Percentiles rank a stretch among this genome's conserved stretches.
Evolutionary conservation across 2,113 vertebrate species (phyloP).

Genomic region (Sphyrna mokarran): DNA sequence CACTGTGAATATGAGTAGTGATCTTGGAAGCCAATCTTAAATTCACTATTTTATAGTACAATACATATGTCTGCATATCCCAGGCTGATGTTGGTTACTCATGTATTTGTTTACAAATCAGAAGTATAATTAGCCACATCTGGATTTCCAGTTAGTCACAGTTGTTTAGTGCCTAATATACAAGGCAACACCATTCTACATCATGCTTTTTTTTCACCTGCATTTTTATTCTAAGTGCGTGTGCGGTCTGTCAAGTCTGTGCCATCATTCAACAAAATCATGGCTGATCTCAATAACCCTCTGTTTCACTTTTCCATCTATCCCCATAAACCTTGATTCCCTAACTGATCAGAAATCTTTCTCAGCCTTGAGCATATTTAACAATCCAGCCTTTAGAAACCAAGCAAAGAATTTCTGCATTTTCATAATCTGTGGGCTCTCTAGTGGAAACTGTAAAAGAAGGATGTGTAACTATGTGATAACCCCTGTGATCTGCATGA

Average conservation of each 20-base stretch:
- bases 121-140: background rate
- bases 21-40: no score
- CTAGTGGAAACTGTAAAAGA: background rate
- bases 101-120: background rate
- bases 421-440: background rate
- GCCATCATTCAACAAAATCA: no score
- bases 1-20: background rate
- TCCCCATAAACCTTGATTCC: no score
- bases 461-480: background rate
- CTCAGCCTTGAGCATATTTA: no score
- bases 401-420: background rate
- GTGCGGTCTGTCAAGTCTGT: no score
- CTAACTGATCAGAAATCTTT: no score
- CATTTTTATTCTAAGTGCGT: background rate
- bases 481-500: no score
- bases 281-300: no score
- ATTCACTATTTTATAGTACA: no score
- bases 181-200: background rate
- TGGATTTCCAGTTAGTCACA: background rate
- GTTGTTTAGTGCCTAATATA: background rate
- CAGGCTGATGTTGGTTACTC: background rate
- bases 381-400: background rate
- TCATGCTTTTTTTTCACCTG: background rate
- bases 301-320: no score
- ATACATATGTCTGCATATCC: background rate